A percentile compares a stretch with the other conserved stretches of the same genome.
phyloP scores from a whole-genome alignment of 2,797 vertebrate genomes.

The Lagodon rhomboides region DNA sequence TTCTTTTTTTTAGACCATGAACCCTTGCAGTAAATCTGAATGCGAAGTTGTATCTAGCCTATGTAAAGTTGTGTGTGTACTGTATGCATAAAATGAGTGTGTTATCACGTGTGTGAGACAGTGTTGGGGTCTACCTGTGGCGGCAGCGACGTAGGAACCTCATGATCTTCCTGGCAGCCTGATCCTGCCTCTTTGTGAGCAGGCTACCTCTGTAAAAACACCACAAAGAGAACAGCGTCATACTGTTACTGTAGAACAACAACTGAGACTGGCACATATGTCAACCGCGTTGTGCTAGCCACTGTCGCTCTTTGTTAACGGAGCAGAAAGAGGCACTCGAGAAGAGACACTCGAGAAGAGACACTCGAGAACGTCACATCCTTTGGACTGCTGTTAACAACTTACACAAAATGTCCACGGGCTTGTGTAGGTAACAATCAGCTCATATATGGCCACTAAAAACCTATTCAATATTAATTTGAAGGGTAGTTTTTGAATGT shows the following conservation, averaged over 20 bases:
- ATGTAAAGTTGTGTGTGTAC: conserved; percentile 1
- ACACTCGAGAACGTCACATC: too few relatives aligned
- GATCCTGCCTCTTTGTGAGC: conserved; percentile 99
- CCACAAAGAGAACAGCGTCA: conserved; percentile 6
- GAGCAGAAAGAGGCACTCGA: too few relatives aligned
- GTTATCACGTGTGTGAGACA: conserved; percentile 7
- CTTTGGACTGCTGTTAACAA: too few relatives aligned
- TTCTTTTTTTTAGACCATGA: conserved; percentile 17
- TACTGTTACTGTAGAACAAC: not conserved
- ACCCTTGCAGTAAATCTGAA: conserved; percentile 21
- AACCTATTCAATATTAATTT: not conserved
- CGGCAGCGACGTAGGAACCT: conserved; percentile 98
- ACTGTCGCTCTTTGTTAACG: too few relatives aligned
- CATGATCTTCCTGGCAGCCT: conserved; percentile 99
- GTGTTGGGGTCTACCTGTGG: conserved; percentile 91
- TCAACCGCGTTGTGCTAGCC: not conserved
- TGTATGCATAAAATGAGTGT: not conserved
- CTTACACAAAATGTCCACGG: too few relatives aligned
- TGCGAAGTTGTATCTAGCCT: conserved; percentile 6
- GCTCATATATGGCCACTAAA: too few relatives aligned
- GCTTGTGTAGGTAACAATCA: too few relatives aligned
- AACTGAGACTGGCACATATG: not conserved
- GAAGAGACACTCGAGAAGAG: too few relatives aligned
- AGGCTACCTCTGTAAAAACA: conserved; percentile 93
- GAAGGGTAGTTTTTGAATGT: not conserved